Percentiles rank a stretch among this genome's conserved stretches.
phyloP scores from a whole-genome alignment of 1,140 invertebrate species.

The Geopemphigus sp. region DNA sequence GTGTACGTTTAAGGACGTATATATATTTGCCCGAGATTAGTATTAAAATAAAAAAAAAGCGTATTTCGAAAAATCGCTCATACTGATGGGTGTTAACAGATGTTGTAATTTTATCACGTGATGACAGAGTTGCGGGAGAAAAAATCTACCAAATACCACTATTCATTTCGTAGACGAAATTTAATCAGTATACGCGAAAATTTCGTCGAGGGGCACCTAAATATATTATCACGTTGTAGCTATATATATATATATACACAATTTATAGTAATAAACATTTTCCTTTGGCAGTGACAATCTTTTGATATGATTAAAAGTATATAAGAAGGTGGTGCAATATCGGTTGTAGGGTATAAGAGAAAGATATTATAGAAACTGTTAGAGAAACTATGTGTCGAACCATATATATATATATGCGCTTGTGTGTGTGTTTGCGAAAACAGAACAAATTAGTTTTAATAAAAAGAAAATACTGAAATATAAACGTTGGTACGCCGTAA shows the following conservation, averaged over 20 bases:
- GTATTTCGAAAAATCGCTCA: neutral
- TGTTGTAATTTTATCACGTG: too few species aligned
- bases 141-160: too few species aligned
- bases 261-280: neutral
- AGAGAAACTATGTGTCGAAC: too few species aligned
- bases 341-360: neutral
- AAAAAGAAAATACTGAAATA: constrained; percentile 1
- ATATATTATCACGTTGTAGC: neutral
- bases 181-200: neutral
- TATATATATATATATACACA: too few species aligned
- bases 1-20: too few species aligned
- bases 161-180: too few species aligned
- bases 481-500: neutral
- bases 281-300: neutral
- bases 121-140: too few species aligned
- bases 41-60: too few species aligned
- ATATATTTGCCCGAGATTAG: too few species aligned
- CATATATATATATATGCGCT: too few species aligned
- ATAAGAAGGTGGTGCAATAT: too few species aligned
- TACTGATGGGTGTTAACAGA: neutral
- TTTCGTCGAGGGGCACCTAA: neutral
- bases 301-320: neutral
- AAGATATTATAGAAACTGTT: too few species aligned
- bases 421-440: neutral
- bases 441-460: constrained; percentile 7